These are phyloP conservation scores for Limnephilus rhombicus DNA, from an alignment of 2,888 invertebrate genomes.

Conservation along the genomic window DNA sequence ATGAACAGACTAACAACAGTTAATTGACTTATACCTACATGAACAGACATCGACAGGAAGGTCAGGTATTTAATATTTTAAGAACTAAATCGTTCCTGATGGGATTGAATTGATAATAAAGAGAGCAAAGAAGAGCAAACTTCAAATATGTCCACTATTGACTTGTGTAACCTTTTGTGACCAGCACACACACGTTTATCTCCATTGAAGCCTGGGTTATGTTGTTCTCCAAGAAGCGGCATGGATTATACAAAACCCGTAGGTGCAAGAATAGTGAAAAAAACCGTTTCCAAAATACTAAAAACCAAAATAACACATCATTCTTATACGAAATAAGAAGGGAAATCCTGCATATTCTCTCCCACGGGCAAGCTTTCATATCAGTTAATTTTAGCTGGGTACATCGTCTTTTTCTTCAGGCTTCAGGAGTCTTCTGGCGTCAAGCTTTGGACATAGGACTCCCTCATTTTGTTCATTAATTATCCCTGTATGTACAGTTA, in stretches of 20 bases:
- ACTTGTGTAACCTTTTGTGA: background rate
- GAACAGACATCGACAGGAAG: background rate
- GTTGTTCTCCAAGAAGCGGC: background rate
- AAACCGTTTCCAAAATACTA: background rate
- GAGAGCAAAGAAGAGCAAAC: too few species aligned
- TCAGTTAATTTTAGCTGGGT: too few species aligned
- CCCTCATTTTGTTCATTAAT: background rate
- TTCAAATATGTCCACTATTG: background rate
- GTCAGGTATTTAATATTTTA: background rate
- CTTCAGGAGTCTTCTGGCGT: too few species aligned
- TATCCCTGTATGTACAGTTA: background rate
- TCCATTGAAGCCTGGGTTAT: background rate
- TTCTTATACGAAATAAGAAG: too few species aligned
- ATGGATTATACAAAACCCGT: background rate
- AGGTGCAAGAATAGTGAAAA: background rate
- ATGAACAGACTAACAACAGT: too few species aligned
- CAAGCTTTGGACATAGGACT: too few species aligned
- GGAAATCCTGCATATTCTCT: too few species aligned
- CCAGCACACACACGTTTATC: background rate
- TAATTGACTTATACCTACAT: background rate
- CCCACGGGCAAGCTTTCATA: too few species aligned
- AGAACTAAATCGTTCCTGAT: background rate
- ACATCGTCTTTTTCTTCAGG: too few species aligned
- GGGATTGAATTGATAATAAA: too few species aligned
- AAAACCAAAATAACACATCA: background rate